Percentiles rank a stretch among this genome's conserved stretches.
These are phyloP conservation scores for Cavia porcellus DNA, from an alignment of 2,113 vertebrate genomes.

Conservation along the genomic window DNA sequence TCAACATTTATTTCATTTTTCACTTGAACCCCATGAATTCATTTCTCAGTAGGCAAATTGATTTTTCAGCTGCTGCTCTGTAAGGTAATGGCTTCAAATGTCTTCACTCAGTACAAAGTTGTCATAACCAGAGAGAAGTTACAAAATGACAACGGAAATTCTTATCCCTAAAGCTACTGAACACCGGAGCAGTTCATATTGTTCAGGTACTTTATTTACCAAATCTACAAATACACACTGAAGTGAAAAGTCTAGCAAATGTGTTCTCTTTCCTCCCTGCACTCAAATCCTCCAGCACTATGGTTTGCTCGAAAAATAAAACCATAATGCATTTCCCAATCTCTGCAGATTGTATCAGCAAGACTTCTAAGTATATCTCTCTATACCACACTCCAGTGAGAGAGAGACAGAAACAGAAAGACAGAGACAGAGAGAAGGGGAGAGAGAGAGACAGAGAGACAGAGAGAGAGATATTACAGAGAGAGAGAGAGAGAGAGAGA, in stretches of 20 bases:
- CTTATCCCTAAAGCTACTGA: constrained; percentile 37
- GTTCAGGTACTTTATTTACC: constrained; percentile 57
- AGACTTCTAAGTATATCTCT: neutral
- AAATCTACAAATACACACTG: neutral
- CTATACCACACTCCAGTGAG: neutral
- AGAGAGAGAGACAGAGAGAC: too few species aligned
- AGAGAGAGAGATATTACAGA: too few species aligned
- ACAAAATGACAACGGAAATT: constrained; percentile 61
- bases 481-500: too few species aligned
- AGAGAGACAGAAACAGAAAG: too few species aligned
- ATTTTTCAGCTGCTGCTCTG: constrained; percentile 81
- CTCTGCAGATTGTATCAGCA: constrained; percentile 50
- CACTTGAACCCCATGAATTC: constrained; percentile 77
- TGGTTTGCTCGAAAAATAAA: constrained; percentile 60
- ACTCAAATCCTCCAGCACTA: constrained; percentile 16
- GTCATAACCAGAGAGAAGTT: constrained; percentile 45
- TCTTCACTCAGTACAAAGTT: constrained; percentile 53
- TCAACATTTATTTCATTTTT: neutral
- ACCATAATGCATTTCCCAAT: neutral
- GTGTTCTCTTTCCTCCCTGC: neutral
- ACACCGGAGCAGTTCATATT: neutral
- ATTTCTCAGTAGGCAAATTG: constrained; percentile 70
- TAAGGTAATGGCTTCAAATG: constrained; percentile 73
- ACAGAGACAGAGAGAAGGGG: too few species aligned
- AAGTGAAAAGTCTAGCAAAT: constrained; percentile 49